Percentiles rank a stretch among this genome's conserved stretches.
These are phyloP conservation scores for Trematomus bernacchii DNA, from an alignment of 2,797 vertebrate species.

Conservation along the genomic window DNA sequence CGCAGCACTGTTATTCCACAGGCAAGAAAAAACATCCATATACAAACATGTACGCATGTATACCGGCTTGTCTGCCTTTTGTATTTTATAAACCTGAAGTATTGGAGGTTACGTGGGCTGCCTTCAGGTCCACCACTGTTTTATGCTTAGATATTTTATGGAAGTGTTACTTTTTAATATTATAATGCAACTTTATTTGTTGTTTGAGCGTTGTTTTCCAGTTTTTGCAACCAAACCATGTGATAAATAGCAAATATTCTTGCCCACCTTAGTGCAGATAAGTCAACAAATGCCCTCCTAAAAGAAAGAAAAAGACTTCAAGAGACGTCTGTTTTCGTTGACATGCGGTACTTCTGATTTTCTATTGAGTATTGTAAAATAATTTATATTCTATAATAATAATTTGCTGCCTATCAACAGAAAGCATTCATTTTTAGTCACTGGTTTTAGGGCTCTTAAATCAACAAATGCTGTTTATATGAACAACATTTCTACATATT, in stretches of 20 bases:
- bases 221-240: conserved; percentile 71
- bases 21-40: conserved; percentile 74
- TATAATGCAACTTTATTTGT: conserved; percentile 66
- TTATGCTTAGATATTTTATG: conserved; percentile 81
- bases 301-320: conserved; percentile 49
- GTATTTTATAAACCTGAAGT: conserved; percentile 82
- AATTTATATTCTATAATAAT: conserved; percentile 79
- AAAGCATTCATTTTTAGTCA: conserved; percentile 80
- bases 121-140: conserved; percentile 75
- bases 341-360: conserved; percentile 81
- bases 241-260: conserved; percentile 65
- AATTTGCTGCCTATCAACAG: conserved; percentile 78
- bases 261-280: conserved; percentile 64
- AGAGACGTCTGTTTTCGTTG: conserved; percentile 70
- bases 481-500: conserved; percentile 88
- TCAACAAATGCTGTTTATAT: conserved; percentile 85
- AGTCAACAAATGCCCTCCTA: conserved; percentile 60
- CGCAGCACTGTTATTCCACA: conserved; percentile 79
- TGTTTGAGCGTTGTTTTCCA: conserved; percentile 69
- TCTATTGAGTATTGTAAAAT: conserved; percentile 80
- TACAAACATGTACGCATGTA: conserved; percentile 77
- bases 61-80: conserved; percentile 80
- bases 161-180: conserved; percentile 81
- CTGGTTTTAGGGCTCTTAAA: conserved; percentile 83
- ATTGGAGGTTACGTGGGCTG: conserved; percentile 77